Evolutionary conservation across 2,113 vertebrate genomes (phyloP).

Genomic region (Caloenas nicobarica): DNA sequence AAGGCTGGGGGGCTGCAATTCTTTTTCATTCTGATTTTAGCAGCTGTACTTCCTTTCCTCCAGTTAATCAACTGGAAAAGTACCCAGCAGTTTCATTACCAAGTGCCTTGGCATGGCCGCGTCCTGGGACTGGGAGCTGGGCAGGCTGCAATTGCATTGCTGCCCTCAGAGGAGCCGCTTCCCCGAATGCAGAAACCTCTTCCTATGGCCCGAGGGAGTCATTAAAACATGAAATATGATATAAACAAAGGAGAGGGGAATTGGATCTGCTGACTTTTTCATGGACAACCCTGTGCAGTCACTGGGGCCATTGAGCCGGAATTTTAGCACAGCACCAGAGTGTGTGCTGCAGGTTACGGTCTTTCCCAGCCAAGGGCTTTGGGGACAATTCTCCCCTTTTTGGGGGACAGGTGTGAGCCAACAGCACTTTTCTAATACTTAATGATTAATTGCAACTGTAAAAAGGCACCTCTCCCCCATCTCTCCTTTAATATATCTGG

Average conservation of each 20-base stretch:
- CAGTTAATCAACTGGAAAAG: not conserved
- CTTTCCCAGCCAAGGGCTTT: not conserved
- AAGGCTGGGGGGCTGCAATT: not conserved
- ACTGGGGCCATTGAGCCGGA: not conserved
- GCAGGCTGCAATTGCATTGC: not conserved
- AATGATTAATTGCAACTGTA: not conserved
- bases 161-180: not conserved
- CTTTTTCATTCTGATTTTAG: not conserved
- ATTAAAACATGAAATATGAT: not conserved
- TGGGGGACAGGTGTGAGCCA: not conserved
- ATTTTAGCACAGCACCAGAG: not conserved
- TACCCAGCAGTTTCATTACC: not conserved
- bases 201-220: not conserved
- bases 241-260: not conserved
- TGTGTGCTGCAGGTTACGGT: not conserved
- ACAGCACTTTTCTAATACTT: not conserved
- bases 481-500: not conserved
- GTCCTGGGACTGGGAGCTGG: not conserved
- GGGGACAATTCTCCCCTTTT: accelerated
- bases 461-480: not conserved
- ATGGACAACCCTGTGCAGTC: not conserved
- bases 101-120: not conserved
- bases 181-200: not conserved
- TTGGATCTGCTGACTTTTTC: not conserved
- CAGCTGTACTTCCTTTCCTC: not conserved